Evolutionary conservation across 2,888 invertebrate genomes (phyloP).

Genomic region (Pasiphila rectangulata): DNA sequence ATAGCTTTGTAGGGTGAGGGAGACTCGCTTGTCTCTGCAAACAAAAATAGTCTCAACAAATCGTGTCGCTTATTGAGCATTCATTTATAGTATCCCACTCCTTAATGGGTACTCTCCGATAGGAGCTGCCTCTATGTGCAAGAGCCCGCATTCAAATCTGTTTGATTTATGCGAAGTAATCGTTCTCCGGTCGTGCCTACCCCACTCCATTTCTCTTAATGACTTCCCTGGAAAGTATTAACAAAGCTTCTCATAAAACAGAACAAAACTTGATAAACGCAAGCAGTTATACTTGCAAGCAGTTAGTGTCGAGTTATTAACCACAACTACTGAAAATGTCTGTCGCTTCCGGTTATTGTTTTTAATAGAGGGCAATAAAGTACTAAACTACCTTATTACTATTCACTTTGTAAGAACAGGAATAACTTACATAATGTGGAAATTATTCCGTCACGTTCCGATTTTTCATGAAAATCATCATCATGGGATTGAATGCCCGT

Average conservation of each 20-base stretch:
- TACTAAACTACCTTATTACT: conserved; percentile 47
- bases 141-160: conserved; percentile 57
- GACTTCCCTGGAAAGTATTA: conserved; percentile 29
- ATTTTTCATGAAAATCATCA: too few species aligned
- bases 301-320: conserved; percentile 47
- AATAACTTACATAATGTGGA: too few species aligned
- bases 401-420: too few species aligned
- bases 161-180: conserved; percentile 65
- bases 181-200: conserved; percentile 46
- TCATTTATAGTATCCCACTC: too few species aligned
- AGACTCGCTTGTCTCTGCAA: too few species aligned
- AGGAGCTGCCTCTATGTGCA: conserved; percentile 44
- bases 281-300: conserved; percentile 39
- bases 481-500: too few species aligned
- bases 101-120: conserved; percentile 31
- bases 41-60: too few species aligned
- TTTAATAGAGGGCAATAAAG: conserved; percentile 35
- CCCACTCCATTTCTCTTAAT: conserved; percentile 32
- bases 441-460: too few species aligned
- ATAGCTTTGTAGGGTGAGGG: too few species aligned
- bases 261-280: conserved; percentile 36
- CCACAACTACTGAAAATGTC: conserved; percentile 41
- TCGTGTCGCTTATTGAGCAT: too few species aligned
- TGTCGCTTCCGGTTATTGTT: conserved; percentile 33
- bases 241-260: too few species aligned